Conservation (phyloP, 2,888 invertebrate species). For the Macroteleia sp. region DNA sequence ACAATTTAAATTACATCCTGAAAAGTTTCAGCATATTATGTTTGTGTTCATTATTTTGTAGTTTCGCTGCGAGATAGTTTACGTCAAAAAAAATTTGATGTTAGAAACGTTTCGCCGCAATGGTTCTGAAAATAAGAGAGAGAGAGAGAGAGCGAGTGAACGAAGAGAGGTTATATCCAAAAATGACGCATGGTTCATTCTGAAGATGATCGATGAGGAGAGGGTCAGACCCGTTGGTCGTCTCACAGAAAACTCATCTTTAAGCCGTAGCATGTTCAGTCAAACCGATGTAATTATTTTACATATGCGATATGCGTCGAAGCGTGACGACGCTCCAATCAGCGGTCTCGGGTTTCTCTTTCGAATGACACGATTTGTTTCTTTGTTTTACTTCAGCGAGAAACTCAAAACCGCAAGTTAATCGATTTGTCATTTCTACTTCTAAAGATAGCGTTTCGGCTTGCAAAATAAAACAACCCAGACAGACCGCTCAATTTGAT, state of each 20-base stretch:
- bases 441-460: constrained; percentile 17
- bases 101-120: constrained; percentile 66
- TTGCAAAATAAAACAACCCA: constrained; percentile 15
- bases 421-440: constrained; percentile 57
- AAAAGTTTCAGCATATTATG: no score
- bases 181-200: constrained; percentile 74
- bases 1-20: no score
- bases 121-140: constrained; percentile 48
- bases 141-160: constrained; percentile 50
- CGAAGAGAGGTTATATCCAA: constrained; percentile 73
- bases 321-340: constrained; percentile 67
- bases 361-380: constrained; percentile 55
- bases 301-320: constrained; percentile 70
- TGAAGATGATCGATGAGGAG: constrained; percentile 83
- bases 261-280: constrained; percentile 74
- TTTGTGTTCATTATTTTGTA: no score
- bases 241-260: constrained; percentile 73
- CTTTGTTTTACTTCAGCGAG: constrained; percentile 50
- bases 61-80: no score
- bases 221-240: constrained; percentile 78
- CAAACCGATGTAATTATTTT: constrained; percentile 83
- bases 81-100: constrained; percentile 10
- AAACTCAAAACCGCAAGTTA: constrained; percentile 58
- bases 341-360: constrained; percentile 49
- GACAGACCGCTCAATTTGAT: constrained; percentile 12